Base-by-base conservation (phyloP, 2,113 vertebrate species). In the Tupaia tana region DNA sequence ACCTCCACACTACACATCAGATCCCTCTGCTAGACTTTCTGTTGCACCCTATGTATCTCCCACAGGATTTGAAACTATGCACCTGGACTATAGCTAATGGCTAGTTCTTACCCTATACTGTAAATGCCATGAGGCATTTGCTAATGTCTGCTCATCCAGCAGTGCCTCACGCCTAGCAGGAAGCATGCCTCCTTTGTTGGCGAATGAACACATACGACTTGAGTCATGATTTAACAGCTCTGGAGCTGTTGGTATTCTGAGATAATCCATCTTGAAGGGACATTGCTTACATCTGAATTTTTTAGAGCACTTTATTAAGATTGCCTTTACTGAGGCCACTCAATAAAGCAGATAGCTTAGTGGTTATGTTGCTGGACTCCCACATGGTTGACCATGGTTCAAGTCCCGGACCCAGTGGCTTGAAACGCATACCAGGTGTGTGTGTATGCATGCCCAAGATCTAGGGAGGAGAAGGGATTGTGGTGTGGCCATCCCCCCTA, bases 171-270 rank as follows among this genome's bases (percentile, higher is more conserved):
- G 43, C 6, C 43, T 43, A 43, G 43, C 43, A 43, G 43, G 43
- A 43, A 43, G 43, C 43, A 3, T 43, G 43, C 43, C n/a, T 74
- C 66, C 12, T 59, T 56, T 70, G 19, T 64, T 64, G 31, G 81
- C 9, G 20, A 77, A 95, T 11, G 6, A 69, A 78, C 25, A 87
- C 6, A n/a, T 31, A 56, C 84, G 29, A 86, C 25, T 92, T n/a
- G 89, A 78, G 29, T 82, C 78, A 79, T 56, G n/a, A 10, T 90
- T 88, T 90, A 89, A 79, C 64, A 66, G 67, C 11, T 74, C 69
- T 63, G 11, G 81, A 81, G 31, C 18, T 83, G 58, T 95, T 70
- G 86, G 27, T 64, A 43, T 67, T 81, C 67, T n/a, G 85, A 92
- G 52, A 71, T 25, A 71, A 83, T 59, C 20, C 20, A 78, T 67